These are phyloP conservation scores for Bombyx mori DNA, from an alignment of 1,140 invertebrate genomes.

Conservation along the genomic window ASM3026992v2 NC_085118.1:1702001-1702500, in stretches of 20 bases:
- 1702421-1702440: conserved; percentile 86
- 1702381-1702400: conserved; percentile 89
- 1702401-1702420: conserved; percentile 87
- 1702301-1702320: conserved; percentile 90
- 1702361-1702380: conserved; percentile 87
- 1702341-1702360: conserved; percentile 89
- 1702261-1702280: conserved; percentile 86
- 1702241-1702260: conserved; percentile 87
- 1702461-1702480: conserved; percentile 91
- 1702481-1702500: conserved; percentile 89
- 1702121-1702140: conserved; percentile 86
- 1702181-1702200: conserved; percentile 88
- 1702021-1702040: conserved; percentile 78
- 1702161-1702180: conserved; percentile 86
- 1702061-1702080: conserved; percentile 86
- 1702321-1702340: conserved; percentile 91
- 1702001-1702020: conserved; percentile 78
- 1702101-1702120: conserved; percentile 87
- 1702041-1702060: conserved; percentile 79
- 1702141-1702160: conserved; percentile 86
- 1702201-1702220: conserved; percentile 88
- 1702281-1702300: conserved; percentile 89
- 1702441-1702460: conserved; percentile 87
- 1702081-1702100: conserved; percentile 83
- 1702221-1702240: conserved; percentile 87